These are phyloP conservation scores for Athene cunicularia DNA, from an alignment of 2,113 vertebrate genomes.

Conservation along the genomic window DNA sequence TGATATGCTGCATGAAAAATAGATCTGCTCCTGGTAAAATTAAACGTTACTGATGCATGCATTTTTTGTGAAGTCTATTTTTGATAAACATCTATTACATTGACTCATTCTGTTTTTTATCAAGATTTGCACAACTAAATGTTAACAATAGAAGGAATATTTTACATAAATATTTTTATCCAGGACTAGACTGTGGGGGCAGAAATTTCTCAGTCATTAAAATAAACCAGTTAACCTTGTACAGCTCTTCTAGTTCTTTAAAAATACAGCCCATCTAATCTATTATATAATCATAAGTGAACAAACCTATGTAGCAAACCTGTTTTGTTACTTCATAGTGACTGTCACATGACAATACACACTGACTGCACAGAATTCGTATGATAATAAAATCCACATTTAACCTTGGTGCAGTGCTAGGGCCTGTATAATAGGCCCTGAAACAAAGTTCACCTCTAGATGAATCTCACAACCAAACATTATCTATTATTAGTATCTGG, in stretches of 20 bases:
- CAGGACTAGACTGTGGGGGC: neutral
- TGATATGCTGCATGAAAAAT: conserved; percentile 19
- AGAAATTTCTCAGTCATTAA: neutral
- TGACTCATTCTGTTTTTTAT: neutral
- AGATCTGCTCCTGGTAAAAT: conserved; percentile 38
- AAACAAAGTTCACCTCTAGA: too few species aligned
- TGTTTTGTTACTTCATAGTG: neutral
- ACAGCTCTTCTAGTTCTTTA: neutral
- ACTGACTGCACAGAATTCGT: neutral
- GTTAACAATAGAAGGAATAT: neutral
- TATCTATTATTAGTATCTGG: too few species aligned
- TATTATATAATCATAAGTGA: neutral
- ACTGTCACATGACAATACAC: neutral
- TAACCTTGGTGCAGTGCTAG: neutral
- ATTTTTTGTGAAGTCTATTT: conserved; percentile 48
- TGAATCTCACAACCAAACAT: too few species aligned
- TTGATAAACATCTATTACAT: conserved; percentile 35
- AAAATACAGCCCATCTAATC: neutral
- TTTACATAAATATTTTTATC: conserved; percentile 39
- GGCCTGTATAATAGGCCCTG: too few species aligned
- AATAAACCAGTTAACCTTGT: conserved; percentile 1
- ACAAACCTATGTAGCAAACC: neutral
- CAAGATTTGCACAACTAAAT: neutral
- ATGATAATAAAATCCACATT: neutral
- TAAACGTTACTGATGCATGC: conserved; percentile 29